Evolutionary conservation across 1,140 invertebrate species (phyloP).

Genomic region (Aphelinus atriplicis): DNA sequence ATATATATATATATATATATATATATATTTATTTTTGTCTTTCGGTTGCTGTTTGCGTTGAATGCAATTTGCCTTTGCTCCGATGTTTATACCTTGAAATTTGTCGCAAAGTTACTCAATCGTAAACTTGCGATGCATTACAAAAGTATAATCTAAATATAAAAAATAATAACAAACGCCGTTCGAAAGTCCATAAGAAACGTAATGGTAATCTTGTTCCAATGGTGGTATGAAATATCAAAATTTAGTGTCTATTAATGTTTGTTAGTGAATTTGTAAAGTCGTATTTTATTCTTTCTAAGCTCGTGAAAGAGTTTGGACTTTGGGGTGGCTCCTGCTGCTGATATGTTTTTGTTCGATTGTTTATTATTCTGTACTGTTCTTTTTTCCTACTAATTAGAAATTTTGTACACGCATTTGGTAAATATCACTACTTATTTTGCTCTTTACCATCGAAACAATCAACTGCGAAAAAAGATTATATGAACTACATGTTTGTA

Average conservation of each 20-base stretch:
- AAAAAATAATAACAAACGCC: slow-evolving; percentile 29
- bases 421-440: slow-evolving; percentile 37
- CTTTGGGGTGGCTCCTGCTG: slow-evolving; percentile 39
- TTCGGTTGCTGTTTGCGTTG: slow-evolving; percentile 44
- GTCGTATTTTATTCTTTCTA: too few relatives aligned
- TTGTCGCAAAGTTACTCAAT: slow-evolving; percentile 11
- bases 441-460: slow-evolving; percentile 29
- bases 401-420: slow-evolving; percentile 38
- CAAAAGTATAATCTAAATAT: slow-evolving; percentile 18
- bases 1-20: slow-evolving; percentile 20
- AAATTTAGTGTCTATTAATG: too few relatives aligned
- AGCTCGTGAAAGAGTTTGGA: slow-evolving; percentile 27
- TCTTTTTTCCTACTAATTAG: slow-evolving; percentile 37
- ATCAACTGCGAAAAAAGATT: slow-evolving; percentile 29
- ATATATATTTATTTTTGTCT: slow-evolving; percentile 40
- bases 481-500: slow-evolving; percentile 31
- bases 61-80: slow-evolving; percentile 44
- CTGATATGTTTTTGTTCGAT: slow-evolving; percentile 40
- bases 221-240: neutral
- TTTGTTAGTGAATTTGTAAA: too few relatives aligned
- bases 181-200: slow-evolving; percentile 38
- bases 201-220: slow-evolving; percentile 2
- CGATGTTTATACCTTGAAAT: slow-evolving; percentile 24
- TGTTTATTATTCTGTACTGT: slow-evolving; percentile 40
- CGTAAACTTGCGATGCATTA: slow-evolving; percentile 19